Base-by-base conservation (phyloP, 2,797 vertebrate species). In the Coccyzus lansbergi region DNA sequence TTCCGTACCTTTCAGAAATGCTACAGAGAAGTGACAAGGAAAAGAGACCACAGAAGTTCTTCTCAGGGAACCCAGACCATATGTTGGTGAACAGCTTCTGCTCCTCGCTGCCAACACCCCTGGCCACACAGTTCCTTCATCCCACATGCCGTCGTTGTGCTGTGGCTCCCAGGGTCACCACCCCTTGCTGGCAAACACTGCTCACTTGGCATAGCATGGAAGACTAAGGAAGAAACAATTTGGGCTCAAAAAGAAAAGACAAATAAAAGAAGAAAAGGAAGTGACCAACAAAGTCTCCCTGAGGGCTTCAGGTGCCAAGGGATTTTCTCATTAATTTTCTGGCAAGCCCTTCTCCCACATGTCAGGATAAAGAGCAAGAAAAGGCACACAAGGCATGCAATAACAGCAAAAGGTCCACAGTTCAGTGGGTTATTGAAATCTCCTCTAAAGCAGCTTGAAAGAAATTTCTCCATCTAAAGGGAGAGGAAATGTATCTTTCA, bases 81-180 rank as follows among this genome's bases (percentile, higher is more conserved):
- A 4, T 7, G 3, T 10, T 2, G 5, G 17, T 11, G 16, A 59
- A 12, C 40, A 29, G 31, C 34, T 34, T 25, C 48, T 10, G 31
- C 4, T 0, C 20, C 53, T 51, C 4, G 1, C 12, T 83, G 42
- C 24, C 2, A 0, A 33, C 40, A 34, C 7, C 18, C 5, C 3
- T 5, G 14, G 15, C 26, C 5, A 4, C n/a, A 6, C 17, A 11
- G 56, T 19, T 65, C 21, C 31, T 2, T 0, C 3, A 2, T 15
- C 29, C 10, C 5, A 3, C 0, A 3, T 9, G 42, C 56, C 12
- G 7, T 8, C 3, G 2, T 24, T 29, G n/a, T 0, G 2, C 8
- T 28, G 1, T 22, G 2, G 2, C 20, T 31, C 18, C 21, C 19
- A 6, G 24, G 11, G 20, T 24, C 36, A 44, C 24, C 3, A 1